These are phyloP conservation scores for Selene dorsalis DNA, from an alignment of 2,797 vertebrate genomes.

Conservation along the genomic window DNA sequence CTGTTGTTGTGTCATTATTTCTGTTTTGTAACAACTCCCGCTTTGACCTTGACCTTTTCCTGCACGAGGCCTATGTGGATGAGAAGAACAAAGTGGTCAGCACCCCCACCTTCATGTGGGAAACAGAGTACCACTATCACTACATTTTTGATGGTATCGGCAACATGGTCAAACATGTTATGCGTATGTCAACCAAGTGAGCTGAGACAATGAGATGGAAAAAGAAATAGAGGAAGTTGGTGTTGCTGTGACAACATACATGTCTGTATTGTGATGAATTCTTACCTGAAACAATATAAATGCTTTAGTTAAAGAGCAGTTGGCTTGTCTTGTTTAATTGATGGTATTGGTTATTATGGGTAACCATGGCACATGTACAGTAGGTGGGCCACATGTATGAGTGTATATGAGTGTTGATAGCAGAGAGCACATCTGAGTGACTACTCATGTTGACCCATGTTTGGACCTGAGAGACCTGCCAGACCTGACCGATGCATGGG, in stretches of 20 bases:
- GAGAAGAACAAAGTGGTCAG: constrained; percentile 86
- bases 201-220: constrained; percentile 14
- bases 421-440: background rate
- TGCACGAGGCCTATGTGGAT: constrained; percentile 81
- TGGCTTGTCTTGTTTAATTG: constrained; percentile 42
- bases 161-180: constrained; percentile 85
- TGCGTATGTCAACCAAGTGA: constrained; percentile 82
- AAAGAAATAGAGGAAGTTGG: constrained; percentile 34
- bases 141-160: constrained; percentile 84
- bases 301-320: constrained; percentile 56
- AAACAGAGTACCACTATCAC: constrained; percentile 83
- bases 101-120: constrained; percentile 85
- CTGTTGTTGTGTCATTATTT: background rate
- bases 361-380: constrained; percentile 9
- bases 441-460: background rate
- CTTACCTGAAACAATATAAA: constrained; percentile 56
- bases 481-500: too few species aligned
- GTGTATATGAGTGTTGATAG: background rate
- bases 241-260: constrained; percentile 7
- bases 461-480: constrained; percentile 4
- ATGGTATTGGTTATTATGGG: constrained; percentile 53
- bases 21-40: background rate
- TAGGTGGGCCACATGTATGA: background rate
- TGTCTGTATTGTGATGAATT: constrained; percentile 46
- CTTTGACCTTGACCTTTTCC: constrained; percentile 64